These are phyloP conservation scores for Anodontia alba DNA, from an alignment of 2,888 invertebrate species.

Conservation along the genomic window DNA sequence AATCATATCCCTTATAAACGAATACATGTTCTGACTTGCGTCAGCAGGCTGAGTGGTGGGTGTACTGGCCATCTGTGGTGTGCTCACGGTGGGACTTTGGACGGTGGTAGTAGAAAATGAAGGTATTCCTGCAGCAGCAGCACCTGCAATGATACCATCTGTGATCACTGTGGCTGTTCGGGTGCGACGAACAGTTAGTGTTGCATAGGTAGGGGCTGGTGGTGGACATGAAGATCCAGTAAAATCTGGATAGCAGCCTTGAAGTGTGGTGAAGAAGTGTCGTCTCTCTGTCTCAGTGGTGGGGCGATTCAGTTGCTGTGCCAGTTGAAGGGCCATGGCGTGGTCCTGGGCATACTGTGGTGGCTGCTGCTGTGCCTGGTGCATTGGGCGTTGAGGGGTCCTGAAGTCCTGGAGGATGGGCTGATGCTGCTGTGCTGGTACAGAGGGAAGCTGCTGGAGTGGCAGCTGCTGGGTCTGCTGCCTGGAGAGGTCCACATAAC, in stretches of 20 bases:
- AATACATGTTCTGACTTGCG: conserved; percentile 14
- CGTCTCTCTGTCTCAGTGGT: conserved; percentile 32
- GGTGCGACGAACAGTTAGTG: conserved; percentile 16
- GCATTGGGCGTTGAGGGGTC: conserved; percentile 10
- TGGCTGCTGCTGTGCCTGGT: conserved; percentile 21
- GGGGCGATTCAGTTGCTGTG: conserved; percentile 30
- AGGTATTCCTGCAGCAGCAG: conserved; percentile 20
- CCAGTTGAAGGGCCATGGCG: conserved; percentile 24
- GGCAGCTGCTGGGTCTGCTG: conserved; percentile 31
- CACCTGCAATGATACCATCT: conserved; percentile 24
- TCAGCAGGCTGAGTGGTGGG: conserved; percentile 20
- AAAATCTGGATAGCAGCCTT: too few species aligned
- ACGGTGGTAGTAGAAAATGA: conserved; percentile 18
- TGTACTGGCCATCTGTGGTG: conserved; percentile 24
- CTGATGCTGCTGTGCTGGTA: conserved; percentile 6
- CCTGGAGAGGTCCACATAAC: conserved; percentile 35
- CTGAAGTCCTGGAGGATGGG: conserved; percentile 4
- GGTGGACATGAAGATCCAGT: too few species aligned
- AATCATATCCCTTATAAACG: not conserved
- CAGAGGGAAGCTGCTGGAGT: conserved; percentile 10
- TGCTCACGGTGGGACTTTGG: conserved; percentile 4
- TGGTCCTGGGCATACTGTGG: conserved; percentile 33
- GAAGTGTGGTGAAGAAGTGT: conserved; percentile 29
- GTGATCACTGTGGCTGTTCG: conserved; percentile 15
- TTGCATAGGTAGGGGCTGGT: not conserved